Evolutionary conservation across 2,888 invertebrate species (phyloP), one percentile per base, ranked within the genome.

Genomic region (Exocentrus adspersus): DNA sequence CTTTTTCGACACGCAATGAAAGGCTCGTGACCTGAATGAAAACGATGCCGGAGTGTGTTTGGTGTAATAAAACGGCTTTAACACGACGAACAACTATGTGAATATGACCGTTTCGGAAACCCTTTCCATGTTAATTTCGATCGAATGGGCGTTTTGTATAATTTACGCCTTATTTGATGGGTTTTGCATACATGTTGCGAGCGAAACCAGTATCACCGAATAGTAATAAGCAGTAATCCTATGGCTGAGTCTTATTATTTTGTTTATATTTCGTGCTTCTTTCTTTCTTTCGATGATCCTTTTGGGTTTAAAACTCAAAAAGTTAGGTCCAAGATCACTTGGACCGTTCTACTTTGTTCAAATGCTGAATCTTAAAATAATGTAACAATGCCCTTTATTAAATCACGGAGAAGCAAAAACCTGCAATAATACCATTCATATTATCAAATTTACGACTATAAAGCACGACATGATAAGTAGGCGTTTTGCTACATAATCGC

Each of bases 51-150:
- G 19, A 50, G 66, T 48, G 28, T 48, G 28, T 48, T 48, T 24
- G 16, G 6, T 28, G 48, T 52, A 62, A 69, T 69, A 69, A 69
- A 69, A 65, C 65, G 63, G 61, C 58, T 56, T 56, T n/a, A 28
- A 48, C 28, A 48, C 10, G 9, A 10, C 48, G 48, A 16, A 24
- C 48, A 48, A 28, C 28, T 16, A 48, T 48, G 28, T 28, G 48
- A 48, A 67, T 69, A 69, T 69, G 69, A 54, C 60, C 67, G 41
- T 45, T 65, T 61, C 62, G 53, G 59, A 62, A 69, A 69, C 69
- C 65, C 67, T 69, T 69, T 69, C 45, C 69, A 61, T 69, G 67
- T 67, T 64, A 64, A 66, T 62, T 62, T 24, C 20, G 32, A 48
- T 50, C 41, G 48, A 50, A 58, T 41, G 50, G 58, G 41, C 58